Evolutionary conservation across 2,797 vertebrate species (phyloP).

Genomic region (Tenualosa ilisha): DNA sequence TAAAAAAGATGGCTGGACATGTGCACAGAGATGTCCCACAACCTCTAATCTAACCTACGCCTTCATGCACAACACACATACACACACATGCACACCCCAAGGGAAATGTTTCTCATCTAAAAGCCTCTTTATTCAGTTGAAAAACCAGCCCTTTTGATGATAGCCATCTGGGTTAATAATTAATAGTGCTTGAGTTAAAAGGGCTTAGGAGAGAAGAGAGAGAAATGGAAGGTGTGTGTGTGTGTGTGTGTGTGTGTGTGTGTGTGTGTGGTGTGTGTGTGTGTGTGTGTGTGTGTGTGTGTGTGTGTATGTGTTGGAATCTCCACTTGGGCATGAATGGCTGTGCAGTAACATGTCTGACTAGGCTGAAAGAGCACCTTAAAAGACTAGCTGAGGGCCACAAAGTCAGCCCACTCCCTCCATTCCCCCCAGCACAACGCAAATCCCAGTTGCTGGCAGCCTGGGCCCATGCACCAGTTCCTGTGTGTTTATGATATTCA

Average conservation of each 20-base stretch:
- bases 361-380: slow-evolving; percentile 72
- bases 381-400: slow-evolving; percentile 61
- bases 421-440: background rate
- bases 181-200: slow-evolving; percentile 67
- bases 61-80: background rate
- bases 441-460: background rate
- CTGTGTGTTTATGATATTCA: background rate
- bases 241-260: background rate
- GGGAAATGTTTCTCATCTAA: slow-evolving; percentile 47
- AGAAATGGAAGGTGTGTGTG: background rate
- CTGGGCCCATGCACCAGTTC: background rate
- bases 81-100: background rate
- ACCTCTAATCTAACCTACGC: no score
- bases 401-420: background rate
- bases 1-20: background rate
- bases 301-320: slow-evolving; percentile 8
- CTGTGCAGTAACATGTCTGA: slow-evolving; percentile 73
- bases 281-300: background rate
- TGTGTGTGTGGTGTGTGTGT: background rate
- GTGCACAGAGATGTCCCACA: background rate
- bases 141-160: slow-evolving; percentile 78
- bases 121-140: slow-evolving; percentile 64
- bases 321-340: slow-evolving; percentile 60
- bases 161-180: slow-evolving; percentile 75
- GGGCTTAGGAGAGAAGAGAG: slow-evolving; percentile 55